phyloP scores from a whole-genome alignment of 35 echinoderm and acorn worm species.

The Apostichopus japonicus region DNA sequence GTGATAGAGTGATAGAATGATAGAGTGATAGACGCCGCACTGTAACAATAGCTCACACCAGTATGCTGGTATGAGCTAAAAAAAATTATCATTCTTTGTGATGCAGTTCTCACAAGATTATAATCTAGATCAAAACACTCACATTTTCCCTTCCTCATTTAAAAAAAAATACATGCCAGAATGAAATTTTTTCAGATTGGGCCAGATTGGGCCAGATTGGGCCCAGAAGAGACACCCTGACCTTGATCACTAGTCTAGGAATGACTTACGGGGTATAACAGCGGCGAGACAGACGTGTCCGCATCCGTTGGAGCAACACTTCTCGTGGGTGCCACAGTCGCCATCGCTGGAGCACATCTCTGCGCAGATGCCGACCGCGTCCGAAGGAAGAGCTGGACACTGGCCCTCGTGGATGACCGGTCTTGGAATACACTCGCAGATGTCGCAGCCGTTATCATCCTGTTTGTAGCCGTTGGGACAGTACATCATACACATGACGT shows the following conservation, averaged over 20 bases:
- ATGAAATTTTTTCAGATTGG: too few relatives aligned
- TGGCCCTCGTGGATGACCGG: slow-evolving; percentile 42
- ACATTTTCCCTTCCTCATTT: too few relatives aligned
- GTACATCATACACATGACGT: slow-evolving; percentile 28
- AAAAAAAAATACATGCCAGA: too few relatives aligned
- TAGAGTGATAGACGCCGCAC: too few relatives aligned
- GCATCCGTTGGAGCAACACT: slow-evolving; percentile 94
- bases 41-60: too few relatives aligned
- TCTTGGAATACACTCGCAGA: slow-evolving; percentile 43
- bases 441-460: slow-evolving; percentile 56
- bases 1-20: too few relatives aligned
- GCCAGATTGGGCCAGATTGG: too few relatives aligned
- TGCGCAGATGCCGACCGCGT: slow-evolving; percentile 63
- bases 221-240: too few relatives aligned
- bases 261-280: neutral
- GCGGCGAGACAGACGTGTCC: slow-evolving; percentile 69
- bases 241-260: neutral
- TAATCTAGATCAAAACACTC: too few relatives aligned
- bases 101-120: too few relatives aligned
- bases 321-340: slow-evolving; percentile 57
- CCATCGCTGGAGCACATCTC: slow-evolving; percentile 61
- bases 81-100: too few relatives aligned
- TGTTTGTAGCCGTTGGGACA: slow-evolving; percentile 35
- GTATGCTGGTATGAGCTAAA: too few relatives aligned
- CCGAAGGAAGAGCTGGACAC: slow-evolving; percentile 45